A percentile compares a stretch with the other conserved stretches of the same genome.
phyloP scores from a whole-genome alignment of 2,888 invertebrate genomes.

The Masnerella sp. region DNA sequence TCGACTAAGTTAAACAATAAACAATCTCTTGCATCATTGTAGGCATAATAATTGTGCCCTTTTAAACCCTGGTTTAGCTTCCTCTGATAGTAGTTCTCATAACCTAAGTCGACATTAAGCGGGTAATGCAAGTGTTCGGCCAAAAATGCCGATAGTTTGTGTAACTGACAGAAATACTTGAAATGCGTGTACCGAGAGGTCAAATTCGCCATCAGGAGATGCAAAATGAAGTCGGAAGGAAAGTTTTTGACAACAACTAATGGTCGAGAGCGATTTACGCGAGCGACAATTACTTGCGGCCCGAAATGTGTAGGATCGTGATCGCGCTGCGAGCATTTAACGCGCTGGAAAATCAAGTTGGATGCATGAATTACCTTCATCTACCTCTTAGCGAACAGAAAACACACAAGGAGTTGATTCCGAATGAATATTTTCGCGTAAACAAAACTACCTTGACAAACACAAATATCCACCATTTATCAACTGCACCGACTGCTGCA shows the following conservation, averaged over 20 bases:
- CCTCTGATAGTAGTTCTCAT: conserved; percentile 25
- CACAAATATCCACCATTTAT: conserved; percentile 84
- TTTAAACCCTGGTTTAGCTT: not conserved
- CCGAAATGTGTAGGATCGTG: conserved; percentile 41
- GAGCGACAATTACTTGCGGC: conserved; percentile 62
- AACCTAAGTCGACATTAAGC: conserved; percentile 48
- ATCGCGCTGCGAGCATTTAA: conserved; percentile 48
- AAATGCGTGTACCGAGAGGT: no score
- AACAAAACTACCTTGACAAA: conserved; percentile 84
- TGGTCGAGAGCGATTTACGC: conserved; percentile 32
- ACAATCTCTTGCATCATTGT: not conserved
- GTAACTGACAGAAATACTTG: no score
- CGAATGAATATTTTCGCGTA: conserved; percentile 79
- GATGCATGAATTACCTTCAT: conserved; percentile 80
- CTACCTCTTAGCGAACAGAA: conserved; percentile 80
- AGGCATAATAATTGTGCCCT: not conserved
- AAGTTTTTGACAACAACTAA: conserved; percentile 49
- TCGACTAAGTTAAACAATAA: no score
- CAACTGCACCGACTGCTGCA: conserved; percentile 80
- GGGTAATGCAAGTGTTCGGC: conserved; percentile 7
- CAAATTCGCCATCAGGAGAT: not conserved
- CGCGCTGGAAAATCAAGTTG: conserved; percentile 12
- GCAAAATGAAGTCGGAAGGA: not conserved
- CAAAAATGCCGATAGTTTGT: not conserved
- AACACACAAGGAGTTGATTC: conserved; percentile 72